Base-by-base conservation (phyloP, 2,797 vertebrate genomes). In the Denticeps clupeoides region DNA sequence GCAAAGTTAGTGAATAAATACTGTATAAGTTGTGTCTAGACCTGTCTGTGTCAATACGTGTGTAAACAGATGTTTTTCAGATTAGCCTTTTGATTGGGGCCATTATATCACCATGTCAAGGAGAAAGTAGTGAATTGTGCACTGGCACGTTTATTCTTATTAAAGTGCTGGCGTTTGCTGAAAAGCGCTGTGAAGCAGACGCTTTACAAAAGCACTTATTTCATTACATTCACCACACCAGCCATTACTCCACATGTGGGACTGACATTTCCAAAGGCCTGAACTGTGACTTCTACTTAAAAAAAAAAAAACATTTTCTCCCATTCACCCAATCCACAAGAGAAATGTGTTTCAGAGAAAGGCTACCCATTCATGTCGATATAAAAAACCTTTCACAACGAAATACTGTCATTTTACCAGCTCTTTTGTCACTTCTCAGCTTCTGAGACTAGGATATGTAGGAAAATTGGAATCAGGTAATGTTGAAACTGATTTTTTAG, bases 231-330 rank as follows among this genome's bases (percentile, higher is more conserved):
- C 42, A 62, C 35, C 25, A 49, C 33, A 22, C 28, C 40, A 41
- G 23, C 29, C 48, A 62, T 45, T 38, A 43, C 44, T 38, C 45
- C 45, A 53, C 28, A 49, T 55, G 56, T 51, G 22, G 15, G 25
- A 41, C 47, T 56, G 59, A 49, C 50, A 62, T 65, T 65, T 59
- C 29, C 53, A 62, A 59, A 62, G 52, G 62, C 38, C 55, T 49
- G 59, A 49, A 41, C 27, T 42, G 25, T 23, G 18, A 13, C 37
- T 41, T 21, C 33, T 24, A 25, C 45, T 49, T 5, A 37, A 47
- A 44, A 45, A 6, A 31, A 10, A 7, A 38, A 25, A 33, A 43
- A 23, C 22, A 26, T 32, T 38, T 38, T 38, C 10, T 18, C 35
- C 18, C 35, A 32, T 9, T 28, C 24, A 11, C 29, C n/a, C 11